phyloP scores from a whole-genome alignment of 2,113 vertebrate genomes.

The Galeopterus variegatus region DNA sequence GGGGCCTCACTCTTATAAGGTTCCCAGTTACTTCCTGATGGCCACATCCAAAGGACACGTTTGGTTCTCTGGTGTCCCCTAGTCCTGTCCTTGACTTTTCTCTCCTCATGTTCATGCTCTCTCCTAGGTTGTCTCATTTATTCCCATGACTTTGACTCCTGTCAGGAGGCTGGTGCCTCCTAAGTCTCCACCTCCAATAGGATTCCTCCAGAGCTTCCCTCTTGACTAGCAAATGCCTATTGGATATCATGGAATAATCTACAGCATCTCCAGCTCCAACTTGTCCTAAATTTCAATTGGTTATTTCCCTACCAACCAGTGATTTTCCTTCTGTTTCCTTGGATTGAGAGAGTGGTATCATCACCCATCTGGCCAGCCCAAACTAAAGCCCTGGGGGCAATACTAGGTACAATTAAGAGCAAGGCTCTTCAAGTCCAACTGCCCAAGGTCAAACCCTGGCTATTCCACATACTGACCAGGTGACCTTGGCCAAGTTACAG shows the following conservation, averaged over 20 bases:
- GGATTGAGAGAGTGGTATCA: neutral
- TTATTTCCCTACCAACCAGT: neutral
- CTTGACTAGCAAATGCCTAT: neutral
- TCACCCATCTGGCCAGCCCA: neutral
- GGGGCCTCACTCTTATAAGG: neutral
- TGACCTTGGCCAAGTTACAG: neutral
- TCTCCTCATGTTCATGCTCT: neutral
- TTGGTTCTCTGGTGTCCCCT: neutral
- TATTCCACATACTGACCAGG: neutral
- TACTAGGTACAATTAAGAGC: neutral
- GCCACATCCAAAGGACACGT: neutral
- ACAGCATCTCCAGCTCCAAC: neutral
- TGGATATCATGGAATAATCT: neutral
- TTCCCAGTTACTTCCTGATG: neutral
- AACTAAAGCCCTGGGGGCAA: neutral
- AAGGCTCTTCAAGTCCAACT: neutral
- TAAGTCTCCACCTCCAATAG: neutral
- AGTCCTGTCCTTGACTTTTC: neutral
- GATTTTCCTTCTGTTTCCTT: neutral
- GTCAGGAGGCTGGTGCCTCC: neutral
- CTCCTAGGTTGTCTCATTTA: neutral
- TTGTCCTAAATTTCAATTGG: neutral
- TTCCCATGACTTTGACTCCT: neutral
- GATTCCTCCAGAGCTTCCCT: neutral
- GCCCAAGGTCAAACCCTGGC: neutral